These are phyloP conservation scores for Cyrtodaria siliqua DNA, from an alignment of 2,888 invertebrate genomes.

Conservation along the genomic window DNA sequence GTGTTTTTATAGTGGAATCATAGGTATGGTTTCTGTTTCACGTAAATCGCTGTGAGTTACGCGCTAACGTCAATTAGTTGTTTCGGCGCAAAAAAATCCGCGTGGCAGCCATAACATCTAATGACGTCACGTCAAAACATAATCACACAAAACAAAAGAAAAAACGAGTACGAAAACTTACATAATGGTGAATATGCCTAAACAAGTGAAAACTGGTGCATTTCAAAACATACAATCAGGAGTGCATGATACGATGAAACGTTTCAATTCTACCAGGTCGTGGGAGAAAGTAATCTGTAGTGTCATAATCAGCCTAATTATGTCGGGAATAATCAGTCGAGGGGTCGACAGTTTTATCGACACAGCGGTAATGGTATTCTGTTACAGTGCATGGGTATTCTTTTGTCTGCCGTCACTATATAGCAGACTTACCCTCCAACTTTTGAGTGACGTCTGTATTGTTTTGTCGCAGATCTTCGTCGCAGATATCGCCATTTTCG, in stretches of 20 bases:
- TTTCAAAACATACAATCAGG: no score
- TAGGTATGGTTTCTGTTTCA: no score
- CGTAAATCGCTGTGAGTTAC: no score
- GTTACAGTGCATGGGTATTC: conserved; percentile 41
- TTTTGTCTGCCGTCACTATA: conserved; percentile 34
- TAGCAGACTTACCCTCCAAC: conserved; percentile 16
- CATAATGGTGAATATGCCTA: no score
- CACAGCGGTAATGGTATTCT: conserved; percentile 35
- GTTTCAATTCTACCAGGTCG: not conserved
- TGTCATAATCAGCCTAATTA: not conserved
- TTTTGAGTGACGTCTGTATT: conserved; percentile 27
- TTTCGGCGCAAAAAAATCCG: no score
- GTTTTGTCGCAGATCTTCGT: conserved; percentile 26
- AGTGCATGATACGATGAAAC: not conserved
- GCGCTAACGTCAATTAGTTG: no score
- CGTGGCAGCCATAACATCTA: no score
- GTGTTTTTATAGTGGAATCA: no score
- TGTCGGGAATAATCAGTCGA: not conserved
- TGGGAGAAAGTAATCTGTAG: conserved; percentile 11
- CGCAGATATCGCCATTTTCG: conserved; percentile 41
- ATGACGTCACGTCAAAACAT: no score
- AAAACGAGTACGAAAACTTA: no score
- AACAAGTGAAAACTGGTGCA: no score
- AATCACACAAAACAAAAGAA: no score
- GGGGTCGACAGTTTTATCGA: conserved; percentile 17